These are phyloP conservation scores for Lagocephalus sceleratus DNA, from an alignment of 2,797 vertebrate species.

Conservation along the genomic window DNA sequence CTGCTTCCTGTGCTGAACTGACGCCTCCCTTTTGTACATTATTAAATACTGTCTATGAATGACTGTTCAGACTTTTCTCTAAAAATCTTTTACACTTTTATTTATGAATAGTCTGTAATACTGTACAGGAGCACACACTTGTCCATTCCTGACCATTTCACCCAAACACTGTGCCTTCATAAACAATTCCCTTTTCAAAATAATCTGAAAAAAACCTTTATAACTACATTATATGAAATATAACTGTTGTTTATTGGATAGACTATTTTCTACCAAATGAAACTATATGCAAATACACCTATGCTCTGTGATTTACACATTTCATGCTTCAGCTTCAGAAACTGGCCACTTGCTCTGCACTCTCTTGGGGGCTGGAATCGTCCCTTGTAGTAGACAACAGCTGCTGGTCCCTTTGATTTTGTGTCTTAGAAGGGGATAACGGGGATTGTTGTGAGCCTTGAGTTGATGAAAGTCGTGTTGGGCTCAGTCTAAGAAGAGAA, in stretches of 20 bases:
- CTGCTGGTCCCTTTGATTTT: constrained; percentile 48
- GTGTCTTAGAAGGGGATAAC: constrained; percentile 33
- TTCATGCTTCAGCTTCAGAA: constrained; percentile 90
- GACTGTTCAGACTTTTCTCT: neutral
- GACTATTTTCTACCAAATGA: constrained; percentile 81
- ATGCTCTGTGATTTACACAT: constrained; percentile 62
- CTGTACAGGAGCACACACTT: constrained; percentile 75
- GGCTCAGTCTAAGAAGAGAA: constrained; percentile 72
- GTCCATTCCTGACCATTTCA: constrained; percentile 67
- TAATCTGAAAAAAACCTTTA: constrained; percentile 81
- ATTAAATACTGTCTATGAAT: too few relatives aligned
- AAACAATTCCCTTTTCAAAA: constrained; percentile 76
- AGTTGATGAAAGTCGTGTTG: constrained; percentile 44
- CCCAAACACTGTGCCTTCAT: constrained; percentile 68
- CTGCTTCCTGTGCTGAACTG: too few relatives aligned
- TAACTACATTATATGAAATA: constrained; percentile 84
- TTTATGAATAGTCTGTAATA: constrained; percentile 77
- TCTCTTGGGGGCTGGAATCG: constrained; percentile 49
- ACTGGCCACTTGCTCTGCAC: constrained; percentile 88
- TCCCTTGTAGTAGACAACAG: constrained; percentile 56
- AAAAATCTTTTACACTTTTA: constrained; percentile 68
- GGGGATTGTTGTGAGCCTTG: constrained; percentile 47
- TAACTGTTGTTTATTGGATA: constrained; percentile 78
- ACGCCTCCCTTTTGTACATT: too few relatives aligned
- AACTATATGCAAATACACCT: constrained; percentile 76